phyloP scores from a whole-genome alignment of 2,888 invertebrate species.

The Bimastos eiseni region DNA sequence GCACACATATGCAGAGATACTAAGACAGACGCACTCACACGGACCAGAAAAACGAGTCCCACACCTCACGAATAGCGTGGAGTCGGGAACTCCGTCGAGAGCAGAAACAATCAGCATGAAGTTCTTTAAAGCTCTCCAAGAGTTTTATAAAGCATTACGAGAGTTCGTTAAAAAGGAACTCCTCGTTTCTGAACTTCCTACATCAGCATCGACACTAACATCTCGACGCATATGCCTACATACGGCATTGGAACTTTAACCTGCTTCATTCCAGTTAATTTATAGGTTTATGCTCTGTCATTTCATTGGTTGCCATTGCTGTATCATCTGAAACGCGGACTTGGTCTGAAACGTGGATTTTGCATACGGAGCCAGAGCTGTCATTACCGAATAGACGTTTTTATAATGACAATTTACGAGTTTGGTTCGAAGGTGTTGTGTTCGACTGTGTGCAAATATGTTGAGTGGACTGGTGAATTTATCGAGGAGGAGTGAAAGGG shows the following conservation, averaged over 20 bases:
- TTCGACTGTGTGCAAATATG: not conserved
- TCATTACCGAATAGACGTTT: not conserved
- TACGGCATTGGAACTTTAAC: not conserved
- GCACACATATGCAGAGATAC: not conserved
- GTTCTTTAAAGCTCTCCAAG: slow-evolving; percentile 13
- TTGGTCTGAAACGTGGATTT: not conserved
- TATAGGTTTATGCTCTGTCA: not conserved
- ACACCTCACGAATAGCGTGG: not conserved
- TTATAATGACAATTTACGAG: not conserved
- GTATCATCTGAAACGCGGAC: not conserved
- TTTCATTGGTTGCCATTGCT: not conserved
- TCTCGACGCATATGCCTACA: not conserved
- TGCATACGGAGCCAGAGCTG: not conserved
- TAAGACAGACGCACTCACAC: not conserved
- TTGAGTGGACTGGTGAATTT: not conserved
- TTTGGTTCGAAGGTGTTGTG: not conserved
- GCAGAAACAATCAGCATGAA: not conserved
- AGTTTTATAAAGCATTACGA: not conserved
- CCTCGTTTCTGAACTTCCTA: not conserved
- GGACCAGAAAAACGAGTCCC: not conserved
- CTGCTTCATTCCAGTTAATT: not conserved
- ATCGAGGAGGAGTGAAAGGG: not conserved
- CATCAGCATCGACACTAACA: not conserved
- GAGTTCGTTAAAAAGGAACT: slow-evolving; percentile 9
- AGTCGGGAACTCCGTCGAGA: not conserved